Base-by-base conservation (phyloP, 2,113 vertebrate species). In the Phylloscopus trochiloides region DNA sequence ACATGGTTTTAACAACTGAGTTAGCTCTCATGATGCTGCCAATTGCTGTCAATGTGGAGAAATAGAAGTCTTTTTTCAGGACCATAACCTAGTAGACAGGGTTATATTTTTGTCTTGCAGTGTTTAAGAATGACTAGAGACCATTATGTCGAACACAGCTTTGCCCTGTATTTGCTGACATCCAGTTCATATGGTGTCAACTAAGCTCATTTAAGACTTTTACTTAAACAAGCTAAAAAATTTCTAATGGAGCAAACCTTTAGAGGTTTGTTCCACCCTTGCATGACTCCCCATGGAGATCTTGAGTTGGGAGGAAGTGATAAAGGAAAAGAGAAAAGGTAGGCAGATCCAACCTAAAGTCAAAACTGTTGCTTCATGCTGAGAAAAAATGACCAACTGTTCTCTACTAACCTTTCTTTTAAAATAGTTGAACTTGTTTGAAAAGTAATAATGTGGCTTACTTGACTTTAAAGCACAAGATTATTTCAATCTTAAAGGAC, bases 401-500 rank as follows among this genome's bases (percentile, higher is more conserved):
- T 96, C 29, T 79, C 50, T 61, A 72, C 38, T 73, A 86, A 79
- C 43, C 8, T 83, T 84, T 88, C 47, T 87, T 94, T 72, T 63
- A 73, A 59, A 70, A 51, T 40, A 47, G 38, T 36, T 90, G 51
- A 76, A 73, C 32, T 83, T 86, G 34, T 70, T 80, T 88, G 45
- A 89, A 93, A 86, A 88, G 18, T 75, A 96, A 79, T 90, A 84
- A 86, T 6, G 14, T 55, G 67, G 12, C 36, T 74, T 62, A 17
- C 31, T 87, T 89, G 88, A 80, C 68, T 94, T 75, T 78, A 75
- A 93, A 72, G 57, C 24, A 52, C 13, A 57, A 72, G 38, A 92
- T 91, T 16, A 85, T 82, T 97, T 96, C 17, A 65, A 65, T 90
- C 94, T 93, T 91, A 92, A 88, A 86, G 73, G 70, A 68, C 87